Evolutionary conservation across 2,113 vertebrate genomes (phyloP).

Genomic region (Megaceryle torquata): DNA sequence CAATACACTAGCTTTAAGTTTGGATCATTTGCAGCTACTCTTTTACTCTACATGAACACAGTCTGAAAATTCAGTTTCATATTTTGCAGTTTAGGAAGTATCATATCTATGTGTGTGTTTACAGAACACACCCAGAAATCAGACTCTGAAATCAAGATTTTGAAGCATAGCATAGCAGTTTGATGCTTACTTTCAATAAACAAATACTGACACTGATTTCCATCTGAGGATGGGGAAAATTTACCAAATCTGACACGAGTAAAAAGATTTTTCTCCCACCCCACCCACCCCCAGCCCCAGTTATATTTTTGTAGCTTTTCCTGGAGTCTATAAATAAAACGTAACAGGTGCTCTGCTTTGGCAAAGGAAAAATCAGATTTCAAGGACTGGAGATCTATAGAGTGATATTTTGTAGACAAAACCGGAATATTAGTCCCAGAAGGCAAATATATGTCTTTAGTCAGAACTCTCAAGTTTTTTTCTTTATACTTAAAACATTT

Average conservation of each 20-base stretch:
- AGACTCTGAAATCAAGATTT: neutral
- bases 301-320: neutral
- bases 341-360: neutral
- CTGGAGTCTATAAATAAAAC: conserved; percentile 42
- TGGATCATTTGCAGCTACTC: neutral
- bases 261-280: neutral
- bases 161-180: neutral
- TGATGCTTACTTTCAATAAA: neutral
- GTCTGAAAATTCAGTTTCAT: neutral
- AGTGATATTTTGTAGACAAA: neutral
- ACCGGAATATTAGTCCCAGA: conserved; percentile 33
- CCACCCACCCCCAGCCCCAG: too few species aligned
- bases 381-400: neutral
- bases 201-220: neutral
- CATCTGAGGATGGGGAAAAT: neutral
- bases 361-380: conserved; percentile 41
- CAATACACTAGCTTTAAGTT: neutral
- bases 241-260: neutral
- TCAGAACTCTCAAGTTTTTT: neutral
- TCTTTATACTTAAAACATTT: conserved; percentile 8
- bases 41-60: neutral
- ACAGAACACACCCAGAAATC: neutral
- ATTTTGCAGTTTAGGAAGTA: neutral
- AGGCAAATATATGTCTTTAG: conserved; percentile 10
- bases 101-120: neutral